phyloP scores from a whole-genome alignment of 2,888 invertebrate species.

The Oasisia sp. region DNA sequence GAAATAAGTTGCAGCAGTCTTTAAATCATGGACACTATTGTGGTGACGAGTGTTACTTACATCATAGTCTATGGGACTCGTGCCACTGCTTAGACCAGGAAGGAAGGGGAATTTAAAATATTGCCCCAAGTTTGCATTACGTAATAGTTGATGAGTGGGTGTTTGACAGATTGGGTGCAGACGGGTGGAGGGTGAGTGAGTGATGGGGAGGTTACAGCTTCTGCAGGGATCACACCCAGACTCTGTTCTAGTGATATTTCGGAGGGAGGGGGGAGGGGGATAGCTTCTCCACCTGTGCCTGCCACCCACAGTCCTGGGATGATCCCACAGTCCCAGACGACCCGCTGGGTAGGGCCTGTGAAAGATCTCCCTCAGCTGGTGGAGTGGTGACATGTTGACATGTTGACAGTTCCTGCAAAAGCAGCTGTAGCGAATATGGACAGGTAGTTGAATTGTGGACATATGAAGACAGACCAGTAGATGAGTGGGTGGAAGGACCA shows the following conservation, averaged over 20 bases:
- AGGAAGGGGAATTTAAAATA: not conserved
- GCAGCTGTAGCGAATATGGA: not conserved
- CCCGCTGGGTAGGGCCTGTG: not conserved
- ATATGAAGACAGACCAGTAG: no score
- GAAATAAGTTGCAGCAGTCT: no score
- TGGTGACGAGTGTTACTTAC: not conserved
- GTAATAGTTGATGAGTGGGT: not conserved
- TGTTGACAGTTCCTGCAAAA: constrained; percentile 3
- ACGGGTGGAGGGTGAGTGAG: not conserved
- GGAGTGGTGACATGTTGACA: not conserved
- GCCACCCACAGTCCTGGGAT: not conserved
- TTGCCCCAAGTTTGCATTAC: not conserved
- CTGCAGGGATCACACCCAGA: not conserved
- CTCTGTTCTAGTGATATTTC: not conserved
- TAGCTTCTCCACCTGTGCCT: not conserved
- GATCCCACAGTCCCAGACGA: constrained; percentile 12
- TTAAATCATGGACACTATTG: no score
- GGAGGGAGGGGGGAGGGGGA: not conserved
- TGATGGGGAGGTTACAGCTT: not conserved
- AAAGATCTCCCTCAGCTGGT: not conserved
- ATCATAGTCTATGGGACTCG: not conserved
- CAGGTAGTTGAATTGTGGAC: no score
- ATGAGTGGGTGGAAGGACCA: not conserved
- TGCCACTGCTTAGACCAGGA: not conserved
- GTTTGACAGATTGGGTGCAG: not conserved